Percentiles rank a stretch among this genome's conserved stretches.
Evolutionary conservation across 2,888 invertebrate genomes (phyloP).

Genomic region (Mylabris sibirica): DNA sequence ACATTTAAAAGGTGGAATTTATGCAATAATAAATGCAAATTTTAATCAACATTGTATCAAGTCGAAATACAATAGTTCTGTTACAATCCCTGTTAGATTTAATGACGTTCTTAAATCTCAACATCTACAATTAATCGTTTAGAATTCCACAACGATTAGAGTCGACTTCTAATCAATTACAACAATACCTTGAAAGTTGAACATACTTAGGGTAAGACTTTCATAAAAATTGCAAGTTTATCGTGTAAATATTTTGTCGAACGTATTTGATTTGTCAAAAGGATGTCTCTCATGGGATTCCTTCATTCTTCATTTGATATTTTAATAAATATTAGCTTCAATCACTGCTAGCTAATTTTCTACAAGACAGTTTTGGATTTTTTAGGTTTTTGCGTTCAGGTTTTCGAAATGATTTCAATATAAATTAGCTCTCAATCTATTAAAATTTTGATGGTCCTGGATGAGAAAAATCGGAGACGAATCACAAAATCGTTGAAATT

Average conservation of each 20-base stretch:
- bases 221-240: not conserved
- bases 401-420: no score
- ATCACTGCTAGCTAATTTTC: no score
- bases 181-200: not conserved
- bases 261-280: not conserved
- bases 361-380: no score
- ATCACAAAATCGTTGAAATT: not conserved
- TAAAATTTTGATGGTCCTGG: not conserved
- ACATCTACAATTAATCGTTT: not conserved
- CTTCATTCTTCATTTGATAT: not conserved
- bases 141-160: not conserved
- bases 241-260: not conserved
- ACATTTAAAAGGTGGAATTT: no score
- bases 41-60: no score
- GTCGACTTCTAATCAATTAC: not conserved
- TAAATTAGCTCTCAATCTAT: no score
- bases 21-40: no score
- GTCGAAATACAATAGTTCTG: no score
- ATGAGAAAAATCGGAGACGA: no score
- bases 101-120: not conserved
- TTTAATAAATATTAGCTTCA: no score
- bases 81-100: not conserved
- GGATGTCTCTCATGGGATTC: not conserved
- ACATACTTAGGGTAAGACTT: not conserved
- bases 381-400: no score